Base-by-base conservation (phyloP, 2,888 invertebrate genomes). In the Sclerodermus sp. region DNA sequence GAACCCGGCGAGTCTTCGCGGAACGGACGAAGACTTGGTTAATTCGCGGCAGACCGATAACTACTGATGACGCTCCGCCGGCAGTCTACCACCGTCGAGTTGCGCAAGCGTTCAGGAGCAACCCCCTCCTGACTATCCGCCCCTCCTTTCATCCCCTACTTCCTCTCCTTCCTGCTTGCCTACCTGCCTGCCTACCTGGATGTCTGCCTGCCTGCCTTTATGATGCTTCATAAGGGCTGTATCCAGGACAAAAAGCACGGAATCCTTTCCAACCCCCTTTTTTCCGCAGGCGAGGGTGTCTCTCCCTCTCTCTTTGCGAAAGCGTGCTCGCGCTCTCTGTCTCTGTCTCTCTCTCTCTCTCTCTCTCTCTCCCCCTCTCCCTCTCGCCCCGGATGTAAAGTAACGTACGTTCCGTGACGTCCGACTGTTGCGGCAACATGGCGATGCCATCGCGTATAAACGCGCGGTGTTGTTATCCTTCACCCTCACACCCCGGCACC, bases 11-110 rank as follows among this genome's bases (percentile, higher is more conserved):
- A 23, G 23, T 23, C 23, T 23, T 23, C 23, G 23, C 8, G 3
- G 23, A 14, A 34, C 34, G 34, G 10, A 12, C 34, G 34, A 51
- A 54, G 44, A 51, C 34, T 12, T 12, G 3, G 34, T 10, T 4
- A 13, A 4, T 12, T 58, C 64, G 62, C 62, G 71, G 69, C 64
- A 67, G 63, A 64, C 71, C 71, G 70, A 70, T 70, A 67, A 73
- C 73, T 71, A 67, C 63, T 70, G 66, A 58, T 41, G 63, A 56
- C 57, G 60, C 60, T 49, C 56, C 55, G 51, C 51, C 62, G 60
- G 49, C 62, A 49, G 53, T 61, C 50, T 60, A 57, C 57, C 61
- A 61, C 62, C 44, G 29, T 42, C 46, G 50, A 48, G 55, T 46
- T 51, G 58, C 68, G 63, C 65, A 50, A 45, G 59, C 66, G 68